A percentile compares a stretch with the other conserved stretches of the same genome.
Evolutionary conservation across 1,140 invertebrate species (phyloP).

Genomic region (Carcinoscorpius rotundicauda): DNA sequence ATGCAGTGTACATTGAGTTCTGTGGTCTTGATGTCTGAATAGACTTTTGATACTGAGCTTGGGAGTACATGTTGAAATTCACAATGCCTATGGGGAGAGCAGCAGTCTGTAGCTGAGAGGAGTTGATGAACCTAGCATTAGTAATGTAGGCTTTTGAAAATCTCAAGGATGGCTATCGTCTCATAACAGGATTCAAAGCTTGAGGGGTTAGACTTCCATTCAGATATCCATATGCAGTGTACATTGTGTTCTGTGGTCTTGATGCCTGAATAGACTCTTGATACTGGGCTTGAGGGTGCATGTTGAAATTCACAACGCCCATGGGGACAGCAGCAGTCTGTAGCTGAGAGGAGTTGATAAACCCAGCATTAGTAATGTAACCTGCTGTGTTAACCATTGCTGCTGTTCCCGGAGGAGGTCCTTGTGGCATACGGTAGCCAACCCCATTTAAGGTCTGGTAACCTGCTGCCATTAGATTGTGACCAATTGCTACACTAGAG

Average conservation of each 20-base stretch:
- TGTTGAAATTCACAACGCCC: conserved; percentile 45
- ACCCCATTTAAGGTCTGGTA: conserved; percentile 47
- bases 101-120: conserved; percentile 50
- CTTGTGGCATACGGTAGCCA: conserved; percentile 52
- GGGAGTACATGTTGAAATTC: conserved; percentile 44
- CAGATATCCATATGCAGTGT: conserved; percentile 61
- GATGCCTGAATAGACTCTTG: conserved; percentile 49
- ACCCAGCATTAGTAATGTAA: conserved; percentile 51
- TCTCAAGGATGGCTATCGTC: conserved; percentile 42
- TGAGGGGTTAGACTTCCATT: conserved; percentile 48
- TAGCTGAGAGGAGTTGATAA: conserved; percentile 58
- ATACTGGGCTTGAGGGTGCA: conserved; percentile 49
- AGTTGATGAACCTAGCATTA: conserved; percentile 54
- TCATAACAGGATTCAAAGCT: conserved; percentile 56
- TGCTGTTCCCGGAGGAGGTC: conserved; percentile 28
- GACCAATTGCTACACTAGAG: conserved; percentile 60
- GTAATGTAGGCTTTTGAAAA: conserved; percentile 49
- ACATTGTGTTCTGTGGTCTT: conserved; percentile 54
- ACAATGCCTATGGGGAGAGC: conserved; percentile 57
- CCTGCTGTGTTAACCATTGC: conserved; percentile 38
- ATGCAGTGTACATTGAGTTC: conserved; percentile 55
- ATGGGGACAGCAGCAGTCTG: conserved; percentile 53
- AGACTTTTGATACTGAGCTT: conserved; percentile 54
- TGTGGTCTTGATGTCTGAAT: conserved; percentile 51
- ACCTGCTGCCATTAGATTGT: conserved; percentile 50